phyloP scores from a whole-genome alignment of 2,888 invertebrate species.

The Augochlorella aurata region DNA sequence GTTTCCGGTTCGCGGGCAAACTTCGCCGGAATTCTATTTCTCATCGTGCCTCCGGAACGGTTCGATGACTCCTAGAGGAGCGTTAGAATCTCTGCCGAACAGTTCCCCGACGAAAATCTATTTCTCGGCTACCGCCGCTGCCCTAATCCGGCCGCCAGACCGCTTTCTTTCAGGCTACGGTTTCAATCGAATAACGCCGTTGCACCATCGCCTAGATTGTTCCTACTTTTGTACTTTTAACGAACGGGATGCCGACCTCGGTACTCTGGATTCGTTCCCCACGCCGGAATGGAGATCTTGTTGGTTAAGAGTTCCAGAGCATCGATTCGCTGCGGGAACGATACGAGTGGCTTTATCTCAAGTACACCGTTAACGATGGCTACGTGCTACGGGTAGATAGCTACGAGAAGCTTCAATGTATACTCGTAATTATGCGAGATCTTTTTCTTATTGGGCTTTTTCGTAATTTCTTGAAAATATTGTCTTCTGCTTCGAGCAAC shows the following conservation, averaged over 20 bases:
- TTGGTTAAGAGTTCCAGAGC: neutral
- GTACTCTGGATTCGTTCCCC: neutral
- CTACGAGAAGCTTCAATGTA: neutral
- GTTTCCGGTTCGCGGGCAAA: neutral
- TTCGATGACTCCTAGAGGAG: neutral
- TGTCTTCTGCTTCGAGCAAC: too few species aligned
- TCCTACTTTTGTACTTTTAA: constrained; percentile 8
- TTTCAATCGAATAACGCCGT: neutral
- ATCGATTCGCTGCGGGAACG: neutral
- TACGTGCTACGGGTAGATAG: neutral
- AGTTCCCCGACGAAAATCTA: neutral
- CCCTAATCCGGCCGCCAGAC: neutral
- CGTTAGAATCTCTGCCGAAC: constrained; percentile 23
- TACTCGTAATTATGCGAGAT: too few species aligned
- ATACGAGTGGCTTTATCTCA: neutral
- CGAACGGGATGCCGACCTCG: neutral
- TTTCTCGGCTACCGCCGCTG: neutral
- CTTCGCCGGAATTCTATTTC: neutral
- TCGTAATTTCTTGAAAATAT: too few species aligned
- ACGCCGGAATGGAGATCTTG: neutral
- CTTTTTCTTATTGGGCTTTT: too few species aligned
- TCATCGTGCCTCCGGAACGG: neutral
- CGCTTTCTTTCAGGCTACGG: neutral
- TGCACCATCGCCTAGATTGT: constrained; percentile 1
- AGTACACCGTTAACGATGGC: neutral